Percentiles rank a stretch among this genome's conserved stretches.
Evolutionary conservation across 53 echinoderm and acorn worm genomes (phyloP).

Genomic region (Luidia sarsii): DNA sequence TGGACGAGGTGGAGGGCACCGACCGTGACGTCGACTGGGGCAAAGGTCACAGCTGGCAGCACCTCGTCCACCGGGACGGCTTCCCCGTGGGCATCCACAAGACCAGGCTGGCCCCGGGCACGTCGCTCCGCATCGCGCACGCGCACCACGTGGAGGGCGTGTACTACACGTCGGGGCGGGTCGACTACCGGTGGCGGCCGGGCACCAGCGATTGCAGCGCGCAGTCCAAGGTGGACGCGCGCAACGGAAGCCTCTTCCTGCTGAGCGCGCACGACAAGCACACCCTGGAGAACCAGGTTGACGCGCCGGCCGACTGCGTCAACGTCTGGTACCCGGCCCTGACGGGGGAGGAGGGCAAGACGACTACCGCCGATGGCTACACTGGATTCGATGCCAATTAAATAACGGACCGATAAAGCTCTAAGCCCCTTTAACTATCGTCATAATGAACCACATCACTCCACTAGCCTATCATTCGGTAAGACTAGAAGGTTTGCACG

Average conservation of each 20-base stretch:
- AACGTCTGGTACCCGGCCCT: constrained; percentile 31
- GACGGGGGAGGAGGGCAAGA: constrained; percentile 22
- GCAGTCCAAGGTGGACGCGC: neutral
- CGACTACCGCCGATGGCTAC: neutral
- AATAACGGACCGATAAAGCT: neutral
- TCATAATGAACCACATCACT: too few species aligned
- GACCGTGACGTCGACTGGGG: constrained; percentile 48
- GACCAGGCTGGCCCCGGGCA: constrained; percentile 3
- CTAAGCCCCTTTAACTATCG: neutral
- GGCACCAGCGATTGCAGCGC: neutral
- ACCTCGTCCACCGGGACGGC: constrained; percentile 37
- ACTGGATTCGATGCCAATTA: constrained; percentile 8
- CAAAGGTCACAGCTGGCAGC: constrained; percentile 27
- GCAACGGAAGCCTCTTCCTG: constrained; percentile 10
- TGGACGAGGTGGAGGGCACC: constrained; percentile 18
- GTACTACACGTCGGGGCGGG: constrained; percentile 36
- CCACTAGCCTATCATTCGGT: too few species aligned
- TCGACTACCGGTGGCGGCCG: constrained; percentile 17
- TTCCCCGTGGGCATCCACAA: constrained; percentile 31
- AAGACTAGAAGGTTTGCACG: too few species aligned
- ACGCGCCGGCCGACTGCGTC: neutral
- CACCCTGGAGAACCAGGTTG: constrained; percentile 12
- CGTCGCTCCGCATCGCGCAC: constrained; percentile 9
- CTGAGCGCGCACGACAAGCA: constrained; percentile 34
- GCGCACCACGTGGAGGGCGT: constrained; percentile 42